A percentile compares a stretch with the other conserved stretches of the same genome.
Evolutionary conservation across 2,797 vertebrate genomes (phyloP).

Genomic region (Linurgus olivaceus): DNA sequence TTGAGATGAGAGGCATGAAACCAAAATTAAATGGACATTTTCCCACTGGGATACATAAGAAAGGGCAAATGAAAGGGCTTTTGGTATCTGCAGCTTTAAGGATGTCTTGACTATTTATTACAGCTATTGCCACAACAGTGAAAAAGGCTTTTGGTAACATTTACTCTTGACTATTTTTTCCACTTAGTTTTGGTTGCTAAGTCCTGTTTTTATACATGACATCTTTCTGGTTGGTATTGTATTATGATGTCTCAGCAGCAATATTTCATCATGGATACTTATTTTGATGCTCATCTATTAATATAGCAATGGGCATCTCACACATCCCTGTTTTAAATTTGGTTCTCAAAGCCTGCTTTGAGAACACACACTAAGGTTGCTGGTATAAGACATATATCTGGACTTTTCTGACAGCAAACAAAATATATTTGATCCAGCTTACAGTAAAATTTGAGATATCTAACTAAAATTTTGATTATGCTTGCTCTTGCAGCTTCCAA

Average conservation of each 20-base stretch:
- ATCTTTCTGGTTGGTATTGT: not conserved
- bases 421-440: not conserved
- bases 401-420: not conserved
- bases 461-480: not conserved
- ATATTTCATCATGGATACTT: not conserved
- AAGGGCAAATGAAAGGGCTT: not conserved
- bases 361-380: not conserved
- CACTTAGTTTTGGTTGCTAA: constrained; percentile 16
- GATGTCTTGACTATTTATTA: not conserved
- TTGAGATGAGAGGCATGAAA: not conserved
- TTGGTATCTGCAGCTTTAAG: not conserved
- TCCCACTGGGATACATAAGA: not conserved
- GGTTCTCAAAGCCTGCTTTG: not conserved
- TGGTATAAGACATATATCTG: not conserved
- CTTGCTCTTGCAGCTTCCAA: not conserved
- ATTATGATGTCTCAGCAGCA: not conserved
- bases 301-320: not conserved
- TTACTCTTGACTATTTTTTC: not conserved
- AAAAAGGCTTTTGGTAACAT: not conserved
- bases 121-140: not conserved
- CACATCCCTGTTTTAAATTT: not conserved
- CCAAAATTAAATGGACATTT: not conserved
- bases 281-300: not conserved
- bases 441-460: not conserved
- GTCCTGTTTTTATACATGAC: not conserved